These are phyloP conservation scores for Podotricha telesiphe DNA, from an alignment of 2,888 invertebrate genomes.

Conservation along the genomic window DNA sequence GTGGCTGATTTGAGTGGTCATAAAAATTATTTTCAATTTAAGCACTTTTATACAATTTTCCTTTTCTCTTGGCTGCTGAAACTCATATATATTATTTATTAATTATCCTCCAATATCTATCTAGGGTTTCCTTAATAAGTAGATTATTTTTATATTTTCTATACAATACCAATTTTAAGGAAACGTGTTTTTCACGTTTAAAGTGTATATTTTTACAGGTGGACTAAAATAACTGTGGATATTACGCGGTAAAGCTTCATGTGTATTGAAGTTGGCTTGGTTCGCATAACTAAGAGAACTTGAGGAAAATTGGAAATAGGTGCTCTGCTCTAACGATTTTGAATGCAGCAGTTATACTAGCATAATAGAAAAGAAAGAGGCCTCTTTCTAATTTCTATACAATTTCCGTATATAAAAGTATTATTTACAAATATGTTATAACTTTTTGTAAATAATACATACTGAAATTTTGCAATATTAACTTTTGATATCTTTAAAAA, in stretches of 20 bases:
- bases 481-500: constrained; percentile 40
- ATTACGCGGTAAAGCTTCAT: constrained; percentile 21
- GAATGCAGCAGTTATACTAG: constrained; percentile 36
- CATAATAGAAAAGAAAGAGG: constrained; percentile 34
- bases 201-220: constrained; percentile 27
- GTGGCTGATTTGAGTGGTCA: constrained; percentile 46
- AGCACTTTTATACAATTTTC: constrained; percentile 36
- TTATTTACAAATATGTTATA: background rate
- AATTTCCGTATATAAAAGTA: background rate
- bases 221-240: constrained; percentile 28
- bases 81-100: background rate
- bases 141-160: too few relatives aligned
- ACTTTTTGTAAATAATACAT: too few relatives aligned
- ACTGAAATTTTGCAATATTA: constrained; percentile 30
- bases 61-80: constrained; percentile 18
- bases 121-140: background rate
- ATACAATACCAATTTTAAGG: too few relatives aligned
- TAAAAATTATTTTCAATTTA: constrained; percentile 45
- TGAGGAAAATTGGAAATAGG: constrained; percentile 40
- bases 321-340: constrained; percentile 34
- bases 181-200: background rate
- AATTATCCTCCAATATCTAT: background rate
- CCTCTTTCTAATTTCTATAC: constrained; percentile 16
- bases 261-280: constrained; percentile 31
- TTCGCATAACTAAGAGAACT: constrained; percentile 35